A percentile compares a stretch with the other conserved stretches of the same genome.
These are phyloP conservation scores for Copsychus sechellarum DNA, from an alignment of 2,113 vertebrate genomes.

Conservation along the genomic window DNA sequence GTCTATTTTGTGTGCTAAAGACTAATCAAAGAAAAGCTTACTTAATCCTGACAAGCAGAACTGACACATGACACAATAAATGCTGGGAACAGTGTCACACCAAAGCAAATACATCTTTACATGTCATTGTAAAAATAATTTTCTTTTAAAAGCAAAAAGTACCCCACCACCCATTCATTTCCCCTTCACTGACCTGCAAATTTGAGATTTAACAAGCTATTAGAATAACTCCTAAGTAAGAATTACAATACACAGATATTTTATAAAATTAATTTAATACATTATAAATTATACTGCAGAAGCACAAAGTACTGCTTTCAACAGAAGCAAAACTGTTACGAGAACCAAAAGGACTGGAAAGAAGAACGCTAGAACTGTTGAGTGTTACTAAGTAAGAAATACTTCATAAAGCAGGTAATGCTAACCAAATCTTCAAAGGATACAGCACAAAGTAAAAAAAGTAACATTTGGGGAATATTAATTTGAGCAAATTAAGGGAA, in stretches of 20 bases:
- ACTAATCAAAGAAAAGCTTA: constrained; percentile 16
- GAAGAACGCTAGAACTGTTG: background rate
- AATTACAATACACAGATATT: background rate
- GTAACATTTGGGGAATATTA: background rate
- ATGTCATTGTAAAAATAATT: background rate
- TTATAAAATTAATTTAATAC: background rate
- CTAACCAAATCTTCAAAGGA: background rate
- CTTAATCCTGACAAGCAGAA: constrained; percentile 4
- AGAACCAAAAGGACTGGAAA: background rate
- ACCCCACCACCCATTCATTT: background rate
- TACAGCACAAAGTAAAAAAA: background rate
- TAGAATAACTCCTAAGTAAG: background rate
- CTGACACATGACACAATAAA: background rate
- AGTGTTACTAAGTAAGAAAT: background rate
- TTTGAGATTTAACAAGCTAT: background rate
- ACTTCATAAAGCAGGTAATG: background rate
- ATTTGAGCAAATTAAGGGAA: background rate
- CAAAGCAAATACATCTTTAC: background rate
- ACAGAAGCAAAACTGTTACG: background rate
- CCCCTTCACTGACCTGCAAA: background rate
- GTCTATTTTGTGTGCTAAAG: background rate
- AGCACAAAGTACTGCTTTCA: background rate
- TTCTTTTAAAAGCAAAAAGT: background rate
- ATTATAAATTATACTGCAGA: background rate
- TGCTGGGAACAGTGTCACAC: background rate